These are phyloP conservation scores for Podotricha telesiphe DNA, from an alignment of 2,888 invertebrate genomes.

Conservation along the genomic window DNA sequence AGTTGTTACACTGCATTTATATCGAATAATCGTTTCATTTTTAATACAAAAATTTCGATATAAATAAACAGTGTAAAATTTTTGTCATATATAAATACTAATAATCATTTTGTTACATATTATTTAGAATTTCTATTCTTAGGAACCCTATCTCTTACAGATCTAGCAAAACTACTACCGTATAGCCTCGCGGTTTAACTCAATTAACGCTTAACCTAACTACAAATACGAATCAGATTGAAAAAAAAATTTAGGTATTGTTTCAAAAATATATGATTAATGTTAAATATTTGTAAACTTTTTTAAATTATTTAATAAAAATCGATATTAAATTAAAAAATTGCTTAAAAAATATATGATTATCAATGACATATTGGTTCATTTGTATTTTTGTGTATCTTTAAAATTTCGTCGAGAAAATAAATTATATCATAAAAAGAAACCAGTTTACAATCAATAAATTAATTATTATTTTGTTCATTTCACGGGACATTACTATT, in stretches of 20 bases:
- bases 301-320: neutral
- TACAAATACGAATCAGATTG: neutral
- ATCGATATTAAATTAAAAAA: neutral
- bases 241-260: too few relatives aligned
- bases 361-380: constrained; percentile 25
- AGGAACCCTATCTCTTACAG: constrained; percentile 47
- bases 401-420: neutral
- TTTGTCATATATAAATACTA: constrained; percentile 1
- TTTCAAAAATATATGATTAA: too few relatives aligned
- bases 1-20: constrained; percentile 15
- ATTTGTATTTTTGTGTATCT: neutral
- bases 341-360: constrained; percentile 33
- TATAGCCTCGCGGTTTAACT: constrained; percentile 20
- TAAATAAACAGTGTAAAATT: constrained; percentile 3
- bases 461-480: constrained; percentile 3
- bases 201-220: neutral
- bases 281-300: too few relatives aligned
- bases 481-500: neutral
- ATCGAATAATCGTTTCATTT: neutral
- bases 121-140: constrained; percentile 39
- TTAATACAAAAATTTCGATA: neutral
- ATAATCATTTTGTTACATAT: neutral
- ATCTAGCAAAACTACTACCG: constrained; percentile 46
- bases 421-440: constrained; percentile 9
- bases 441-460: constrained; percentile 6